Evolutionary conservation across 2,113 vertebrate genomes (phyloP), one percentile per base, ranked within the genome.

Genomic region (Dicaeum eximium): DNA sequence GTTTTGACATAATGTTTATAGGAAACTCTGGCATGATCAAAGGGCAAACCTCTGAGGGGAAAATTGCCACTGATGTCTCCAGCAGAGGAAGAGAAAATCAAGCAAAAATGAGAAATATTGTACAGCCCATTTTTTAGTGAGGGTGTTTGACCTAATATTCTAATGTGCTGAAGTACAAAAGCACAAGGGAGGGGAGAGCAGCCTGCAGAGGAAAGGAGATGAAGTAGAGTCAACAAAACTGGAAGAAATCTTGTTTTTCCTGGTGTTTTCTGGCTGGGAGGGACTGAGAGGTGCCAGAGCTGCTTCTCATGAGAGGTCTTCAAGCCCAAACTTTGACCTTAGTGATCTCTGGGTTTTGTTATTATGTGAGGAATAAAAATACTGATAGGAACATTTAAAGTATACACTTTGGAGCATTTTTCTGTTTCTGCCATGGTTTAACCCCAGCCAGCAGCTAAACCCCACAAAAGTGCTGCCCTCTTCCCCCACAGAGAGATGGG

Each of bases 71-170:
- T 71, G 71, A 67, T 77, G 44, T 40, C 78, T 94, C 33, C 66
- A 64, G 79, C 22, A 86, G 72, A 88, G 48, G 67, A 88, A 78
- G 50, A 92, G 33, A 67, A 94, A 84, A 83, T 58, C 28, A 31
- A 57, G 67, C 12, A 69, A 38, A 79, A 92, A 90, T 28, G 56
- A 64, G 64, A 67, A 84, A 86, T 75, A 60, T 16, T 48, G 72
- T 48, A 83, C 27, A 80, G 69, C 67, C 48, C 40, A 44, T 38
- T 37, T 87, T 75, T 94, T 44, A 91, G 78, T 94, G 94, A 86
- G 86, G 93, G 94, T 2, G 77, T 95, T 94, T 97, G 93, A 97
- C 93, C 87, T 92, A 95, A 92, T 96, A 96, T 96, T 95, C 88
- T 97, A 96, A 96, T 93, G 69, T 71, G 60, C 40, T 60, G 80